Conservation (phyloP, 2,888 invertebrate genomes). For the Limulus polyphemus region DNA sequence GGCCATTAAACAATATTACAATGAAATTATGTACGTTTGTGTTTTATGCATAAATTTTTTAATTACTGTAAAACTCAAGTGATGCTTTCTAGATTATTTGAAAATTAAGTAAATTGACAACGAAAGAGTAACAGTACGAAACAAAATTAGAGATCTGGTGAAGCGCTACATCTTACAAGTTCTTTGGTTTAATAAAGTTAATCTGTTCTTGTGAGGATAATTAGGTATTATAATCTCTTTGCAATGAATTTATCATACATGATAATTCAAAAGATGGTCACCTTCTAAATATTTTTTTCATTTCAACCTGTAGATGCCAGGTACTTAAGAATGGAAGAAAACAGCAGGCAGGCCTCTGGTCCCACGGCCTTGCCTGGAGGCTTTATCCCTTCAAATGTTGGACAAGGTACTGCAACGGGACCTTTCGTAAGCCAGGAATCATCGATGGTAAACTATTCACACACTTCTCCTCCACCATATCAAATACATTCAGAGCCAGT, state of each 20-base stretch:
- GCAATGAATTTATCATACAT: neutral
- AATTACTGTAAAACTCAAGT: too few relatives aligned
- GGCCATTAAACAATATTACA: too few relatives aligned
- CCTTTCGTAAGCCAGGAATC: constrained; percentile 17
- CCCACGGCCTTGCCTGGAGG: constrained; percentile 18
- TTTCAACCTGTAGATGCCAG: neutral
- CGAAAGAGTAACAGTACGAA: too few relatives aligned
- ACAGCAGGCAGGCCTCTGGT: constrained; percentile 22
- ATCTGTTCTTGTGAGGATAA: too few relatives aligned
- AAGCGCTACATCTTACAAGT: too few relatives aligned
- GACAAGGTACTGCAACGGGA: constrained; percentile 9
- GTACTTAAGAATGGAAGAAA: constrained; percentile 12
- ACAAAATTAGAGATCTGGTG: too few relatives aligned
- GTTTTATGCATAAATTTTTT: too few relatives aligned
- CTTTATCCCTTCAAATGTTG: constrained; percentile 17
- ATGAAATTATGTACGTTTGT: too few relatives aligned
- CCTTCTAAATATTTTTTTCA: neutral
- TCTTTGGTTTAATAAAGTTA: too few relatives aligned
- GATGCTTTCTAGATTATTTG: too few relatives aligned
- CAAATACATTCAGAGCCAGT: constrained; percentile 9
- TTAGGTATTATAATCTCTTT: neutral
- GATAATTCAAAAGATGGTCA: neutral
- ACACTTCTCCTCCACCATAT: constrained; percentile 12
- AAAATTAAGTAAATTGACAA: too few relatives aligned
- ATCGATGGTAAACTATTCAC: neutral